Base-by-base conservation (phyloP, 2,888 invertebrate genomes). In the Leptopterna dolabrata region DNA sequence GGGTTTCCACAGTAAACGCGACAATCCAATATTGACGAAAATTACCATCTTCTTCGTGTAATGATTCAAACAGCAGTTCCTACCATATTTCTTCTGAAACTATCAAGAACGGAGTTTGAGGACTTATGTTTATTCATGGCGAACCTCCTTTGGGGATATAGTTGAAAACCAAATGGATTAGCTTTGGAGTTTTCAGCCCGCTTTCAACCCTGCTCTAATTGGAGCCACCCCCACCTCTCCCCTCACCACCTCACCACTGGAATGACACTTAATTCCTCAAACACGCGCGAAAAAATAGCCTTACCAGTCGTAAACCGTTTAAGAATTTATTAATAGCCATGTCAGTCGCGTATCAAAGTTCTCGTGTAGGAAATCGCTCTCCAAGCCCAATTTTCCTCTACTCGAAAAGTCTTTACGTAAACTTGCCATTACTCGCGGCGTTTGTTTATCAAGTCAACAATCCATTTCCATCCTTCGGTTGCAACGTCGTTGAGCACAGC, bases 381-480 rank as follows among this genome's bases (percentile, higher is more conserved):
- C 27, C 73, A n/a, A 63, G 70, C 41, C 71, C 83, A 83, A 83
- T 83, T 83, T 83, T n/a, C 30, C 30, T 27, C 30, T 4, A 55
- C 55, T 55, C n/a, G 55, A 55, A 63, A 83, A 83, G 71, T 36
- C 43, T 36, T 83, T 83, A 83, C 70, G 81, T 81, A 83, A 70
- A 45, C 63, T 70, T 71, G 41, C 83, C 41, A 70, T 70, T 70
- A 83, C 63, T 70, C 70, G n/a, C 43, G 83, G 36, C 63, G 36
- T 70, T 63, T 83, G 83, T 83, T 83, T 83, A 70, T 41, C 83
- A n/a, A 83, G 83, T 83, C 83, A 83, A 83, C 83, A 81, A 81
- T 81, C 81, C 81, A 81, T 81, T 81, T 81, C 51, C 51, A n/a
- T 24, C n/a, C 19, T 36, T 73, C 41, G 36, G 36, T 36, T 73